Conservation (phyloP, 2,888 invertebrate genomes). For the Chloroclystis v-ata region DNA sequence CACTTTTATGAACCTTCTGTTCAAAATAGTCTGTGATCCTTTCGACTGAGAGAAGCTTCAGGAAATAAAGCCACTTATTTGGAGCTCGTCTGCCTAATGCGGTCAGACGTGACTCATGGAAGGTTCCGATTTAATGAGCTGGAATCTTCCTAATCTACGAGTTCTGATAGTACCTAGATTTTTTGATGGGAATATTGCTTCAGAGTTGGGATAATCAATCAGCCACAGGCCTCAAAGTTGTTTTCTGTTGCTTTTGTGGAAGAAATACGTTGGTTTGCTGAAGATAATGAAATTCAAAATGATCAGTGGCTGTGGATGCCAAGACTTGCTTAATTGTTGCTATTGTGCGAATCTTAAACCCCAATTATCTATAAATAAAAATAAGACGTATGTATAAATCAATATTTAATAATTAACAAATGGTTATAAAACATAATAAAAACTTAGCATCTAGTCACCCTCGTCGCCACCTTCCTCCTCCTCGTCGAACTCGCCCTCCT, state of each 20-base stretch:
- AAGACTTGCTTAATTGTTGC: too few species aligned
- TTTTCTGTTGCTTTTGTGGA: too few species aligned
- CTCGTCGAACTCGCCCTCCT: conserved; percentile 77
- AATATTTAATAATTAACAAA: too few species aligned
- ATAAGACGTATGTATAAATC: neutral
- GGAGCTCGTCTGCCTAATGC: conserved; percentile 19
- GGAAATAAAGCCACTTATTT: conserved; percentile 29
- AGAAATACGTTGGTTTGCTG: too few species aligned
- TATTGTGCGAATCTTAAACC: too few species aligned
- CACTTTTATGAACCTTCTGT: too few species aligned
- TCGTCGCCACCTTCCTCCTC: conserved; percentile 80
- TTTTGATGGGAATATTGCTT: neutral
- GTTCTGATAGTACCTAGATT: neutral
- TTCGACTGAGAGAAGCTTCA: neutral
- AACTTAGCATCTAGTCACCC: conserved; percentile 57
- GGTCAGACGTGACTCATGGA: conserved; percentile 17
- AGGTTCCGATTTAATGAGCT: neutral
- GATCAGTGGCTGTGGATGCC: too few species aligned
- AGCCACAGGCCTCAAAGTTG: too few species aligned
- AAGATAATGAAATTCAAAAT: too few species aligned
- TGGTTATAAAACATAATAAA: too few species aligned
- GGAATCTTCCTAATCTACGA: neutral
- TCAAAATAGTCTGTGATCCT: neutral
- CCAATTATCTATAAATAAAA: too few species aligned
- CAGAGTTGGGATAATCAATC: neutral